Base-by-base conservation (phyloP, 2,113 vertebrate genomes). In the Saccopteryx bilineata region DNA sequence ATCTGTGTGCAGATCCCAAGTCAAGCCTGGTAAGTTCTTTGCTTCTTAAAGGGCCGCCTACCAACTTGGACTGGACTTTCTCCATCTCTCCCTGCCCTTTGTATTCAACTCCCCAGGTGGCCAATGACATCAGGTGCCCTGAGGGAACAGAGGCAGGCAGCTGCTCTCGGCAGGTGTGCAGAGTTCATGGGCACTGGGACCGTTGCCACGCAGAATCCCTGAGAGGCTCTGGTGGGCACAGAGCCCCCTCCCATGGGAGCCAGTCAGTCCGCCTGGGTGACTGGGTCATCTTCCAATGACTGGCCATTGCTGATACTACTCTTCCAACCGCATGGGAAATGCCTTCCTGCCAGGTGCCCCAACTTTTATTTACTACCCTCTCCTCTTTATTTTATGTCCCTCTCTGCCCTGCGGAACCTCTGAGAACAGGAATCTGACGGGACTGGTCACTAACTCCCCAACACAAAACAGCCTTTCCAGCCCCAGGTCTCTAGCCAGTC, bases 331-430 rank as follows among this genome's bases (percentile, higher is more conserved):
- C 56, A 31, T 4, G 74, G 72, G 46, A 75, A 50, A 7, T 48
- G 19, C 6, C 46, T 65, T 86, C 61, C 54, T 56, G 13, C 24
- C 33, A 1, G 2, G 10, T 1, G 10, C 5, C 26, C 66, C 66
- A 18, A 14, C 65, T 54, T 61, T 46, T 21, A 15, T 33, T 19
- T 52, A 39, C 39, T 52, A 28, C 13, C 74, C 48, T 18, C 1
- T 13, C 31, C 1, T 1, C 7, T 1, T 8, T 24, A 31, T n/a
- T 24, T 11, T 14, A 2, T 9, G 1, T 7, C 9, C 39, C 31
- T 54, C 54, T 48, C 61, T 19, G 23, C 13, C 50, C 3, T 24
- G n/a, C 23, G 31, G 56, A 4, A 33, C 9, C 15, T 71, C 63
- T 48, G n/a, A 56, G 61, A 54, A 17, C 18, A 18, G 50, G 6